phyloP scores from a whole-genome alignment of 2,888 invertebrate genomes.

The Acanthosepion esculentum region DNA sequence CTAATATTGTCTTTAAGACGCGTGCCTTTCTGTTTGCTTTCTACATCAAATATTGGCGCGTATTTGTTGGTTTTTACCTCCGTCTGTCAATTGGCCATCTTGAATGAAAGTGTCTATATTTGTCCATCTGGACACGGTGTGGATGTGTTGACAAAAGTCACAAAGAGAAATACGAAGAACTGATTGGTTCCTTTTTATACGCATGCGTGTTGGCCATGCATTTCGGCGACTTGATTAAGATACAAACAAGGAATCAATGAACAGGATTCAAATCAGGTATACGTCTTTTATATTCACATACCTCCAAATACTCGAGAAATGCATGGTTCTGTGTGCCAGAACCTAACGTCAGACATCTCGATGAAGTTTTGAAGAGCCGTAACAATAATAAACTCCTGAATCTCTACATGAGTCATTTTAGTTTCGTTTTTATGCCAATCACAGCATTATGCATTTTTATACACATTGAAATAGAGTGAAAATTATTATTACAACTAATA shows the following conservation, averaged over 20 bases:
- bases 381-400: no score
- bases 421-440: no score
- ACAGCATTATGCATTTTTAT: no score
- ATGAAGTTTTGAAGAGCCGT: not conserved
- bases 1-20: not conserved
- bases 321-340: not conserved
- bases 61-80: not conserved
- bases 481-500: no score
- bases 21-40: not conserved
- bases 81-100: not conserved
- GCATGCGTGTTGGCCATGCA: not conserved
- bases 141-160: not conserved
- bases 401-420: no score
- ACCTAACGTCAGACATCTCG: not conserved
- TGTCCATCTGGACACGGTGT: not conserved
- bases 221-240: not conserved
- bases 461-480: no score
- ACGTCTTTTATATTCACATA: not conserved
- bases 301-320: not conserved
- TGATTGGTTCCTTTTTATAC: not conserved
- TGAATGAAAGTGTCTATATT: not conserved
- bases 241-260: not conserved
- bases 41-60: not conserved
- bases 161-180: not conserved
- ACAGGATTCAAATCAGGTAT: not conserved